Evolutionary conservation across 1,140 invertebrate species (phyloP), one percentile per base, ranked within the genome.

Genomic region (Drosophila prosaltans): DNA sequence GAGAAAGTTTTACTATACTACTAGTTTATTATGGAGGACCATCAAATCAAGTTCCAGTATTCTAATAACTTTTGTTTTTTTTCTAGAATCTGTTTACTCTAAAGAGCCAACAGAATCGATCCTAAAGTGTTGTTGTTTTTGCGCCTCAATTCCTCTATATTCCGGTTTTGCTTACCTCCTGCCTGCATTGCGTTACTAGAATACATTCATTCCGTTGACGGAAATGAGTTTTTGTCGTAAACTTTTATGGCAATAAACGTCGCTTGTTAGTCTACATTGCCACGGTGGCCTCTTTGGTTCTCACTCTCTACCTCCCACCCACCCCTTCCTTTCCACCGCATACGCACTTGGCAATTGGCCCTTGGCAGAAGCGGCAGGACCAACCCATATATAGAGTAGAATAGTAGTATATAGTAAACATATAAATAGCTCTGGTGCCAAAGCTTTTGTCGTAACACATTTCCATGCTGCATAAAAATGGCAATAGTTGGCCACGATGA

Each of bases 211-310:
- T 75, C 74, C 65, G 73, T 80, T 84, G 83, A 89, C 84, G 83
- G 83, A 88, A 88, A 88, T 88, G 83, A 89, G 83, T 89, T 89
- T 88, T 88, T 84, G 83, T 88, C 84, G 83, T 88, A 89, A 88
- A 88, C 80, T 88, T 88, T 89, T 88, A 88, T 88, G 84, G 83
- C 84, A 84, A 88, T 88, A 88, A 89, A 81, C 84, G 83, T 80
- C 71, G 84, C 83, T 89, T 86, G 84, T 86, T 86, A 88, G 80
- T 78, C 67, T 32, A 26, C 45, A 51, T 51, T 51, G 45, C 45
- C 24, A 26, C 21, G 45, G 21, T 16, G 3, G 10, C 32, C 54
- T 2, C 9, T 16, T 16, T 16, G 16, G 16, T 16, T 16, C 16
- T 16, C 16, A 16, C 16, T 16, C 16, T 16, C 16, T 16, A 16